phyloP scores from a whole-genome alignment of 2,888 invertebrate species.

The Drosophila borborema region DNA sequence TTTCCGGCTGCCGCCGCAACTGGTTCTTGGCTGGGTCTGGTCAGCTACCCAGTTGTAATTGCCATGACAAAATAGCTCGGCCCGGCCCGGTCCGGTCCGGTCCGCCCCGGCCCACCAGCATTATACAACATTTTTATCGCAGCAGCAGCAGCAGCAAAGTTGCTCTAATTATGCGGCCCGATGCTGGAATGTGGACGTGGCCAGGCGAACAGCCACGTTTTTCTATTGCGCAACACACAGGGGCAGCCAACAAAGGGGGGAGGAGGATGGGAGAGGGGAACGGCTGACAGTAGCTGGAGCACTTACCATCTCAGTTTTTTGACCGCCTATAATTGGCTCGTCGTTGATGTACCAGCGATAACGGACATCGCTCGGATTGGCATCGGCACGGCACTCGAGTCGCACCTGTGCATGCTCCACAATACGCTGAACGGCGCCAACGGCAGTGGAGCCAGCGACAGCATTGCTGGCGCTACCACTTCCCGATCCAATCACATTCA shows the following conservation, averaged over 20 bases:
- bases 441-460: background rate
- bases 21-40: conserved; percentile 31
- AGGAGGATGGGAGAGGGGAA: background rate
- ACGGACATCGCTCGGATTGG: conserved; percentile 93
- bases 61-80: conserved; percentile 52
- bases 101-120: conserved; percentile 30
- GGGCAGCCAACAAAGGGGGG: conserved; percentile 3
- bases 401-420: conserved; percentile 93
- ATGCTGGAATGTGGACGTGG: conserved; percentile 56
- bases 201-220: conserved; percentile 15
- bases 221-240: conserved; percentile 28
- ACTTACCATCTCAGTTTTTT: conserved; percentile 91
- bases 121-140: conserved; percentile 70
- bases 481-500: conserved; percentile 86
- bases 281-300: conserved; percentile 10
- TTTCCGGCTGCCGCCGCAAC: conserved; percentile 50
- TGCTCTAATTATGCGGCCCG: conserved; percentile 75
- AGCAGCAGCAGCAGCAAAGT: conserved; percentile 60
- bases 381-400: conserved; percentile 93
- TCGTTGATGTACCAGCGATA: conserved; percentile 96
- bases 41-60: conserved; percentile 40
- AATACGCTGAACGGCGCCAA: conserved; percentile 86
- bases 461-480: background rate
- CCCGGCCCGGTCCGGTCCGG: background rate
- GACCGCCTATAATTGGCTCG: conserved; percentile 91